Percentiles rank a stretch among this genome's conserved stretches.
Conservation (phyloP, 1,140 invertebrate species). For the Potamilus streckersoni region DNA sequence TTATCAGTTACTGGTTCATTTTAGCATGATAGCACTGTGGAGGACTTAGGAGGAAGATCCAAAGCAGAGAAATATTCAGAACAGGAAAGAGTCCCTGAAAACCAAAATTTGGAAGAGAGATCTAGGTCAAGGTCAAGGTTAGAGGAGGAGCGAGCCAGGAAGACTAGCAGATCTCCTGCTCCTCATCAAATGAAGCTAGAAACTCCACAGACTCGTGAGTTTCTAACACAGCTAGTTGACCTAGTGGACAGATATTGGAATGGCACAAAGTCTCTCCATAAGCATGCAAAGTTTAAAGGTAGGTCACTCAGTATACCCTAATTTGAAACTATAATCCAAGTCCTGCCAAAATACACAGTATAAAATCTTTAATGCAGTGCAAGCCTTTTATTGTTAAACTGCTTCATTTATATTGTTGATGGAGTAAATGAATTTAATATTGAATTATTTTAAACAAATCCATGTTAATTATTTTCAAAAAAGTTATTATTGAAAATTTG, state of each 20-base stretch:
- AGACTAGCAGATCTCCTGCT: too few species aligned
- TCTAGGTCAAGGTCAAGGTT: too few species aligned
- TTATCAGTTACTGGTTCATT: background rate
- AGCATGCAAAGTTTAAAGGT: constrained; percentile 66
- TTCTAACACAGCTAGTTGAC: constrained; percentile 54
- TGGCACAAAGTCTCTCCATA: constrained; percentile 66
- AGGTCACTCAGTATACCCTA: constrained; percentile 5
- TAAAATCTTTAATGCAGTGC: too few species aligned
- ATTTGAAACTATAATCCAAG: background rate
- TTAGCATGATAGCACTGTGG: constrained; percentile 19
- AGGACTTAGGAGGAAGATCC: constrained; percentile 3
- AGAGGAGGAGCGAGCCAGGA: too few species aligned
- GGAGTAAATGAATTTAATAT: too few species aligned
- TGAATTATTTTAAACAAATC: too few species aligned
- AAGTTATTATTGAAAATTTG: too few species aligned
- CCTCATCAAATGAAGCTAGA: constrained; percentile 2
- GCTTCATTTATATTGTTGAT: too few species aligned
- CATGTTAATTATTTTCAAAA: too few species aligned
- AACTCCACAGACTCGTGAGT: constrained; percentile 37
- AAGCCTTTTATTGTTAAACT: too few species aligned
- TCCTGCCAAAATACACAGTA: too few species aligned
- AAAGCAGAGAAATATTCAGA: constrained; percentile 19
- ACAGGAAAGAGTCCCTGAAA: background rate
- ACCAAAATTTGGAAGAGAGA: too few species aligned
- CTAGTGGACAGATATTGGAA: constrained; percentile 68